Base-by-base conservation (phyloP, 2,888 invertebrate genomes). In the Timandra comae region DNA sequence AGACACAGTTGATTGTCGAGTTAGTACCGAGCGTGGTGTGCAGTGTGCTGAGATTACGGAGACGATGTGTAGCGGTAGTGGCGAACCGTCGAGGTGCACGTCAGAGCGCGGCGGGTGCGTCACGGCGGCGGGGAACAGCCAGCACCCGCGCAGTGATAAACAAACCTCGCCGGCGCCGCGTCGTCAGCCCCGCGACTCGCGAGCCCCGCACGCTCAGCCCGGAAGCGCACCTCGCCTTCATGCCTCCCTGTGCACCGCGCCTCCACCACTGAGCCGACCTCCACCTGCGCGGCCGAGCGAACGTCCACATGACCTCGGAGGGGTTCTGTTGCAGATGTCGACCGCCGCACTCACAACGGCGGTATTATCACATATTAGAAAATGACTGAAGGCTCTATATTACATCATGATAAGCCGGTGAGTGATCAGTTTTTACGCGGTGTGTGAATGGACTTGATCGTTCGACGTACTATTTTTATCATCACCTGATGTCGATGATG, bases 331-430 rank as follows among this genome's bases (percentile, higher is more conserved):
- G 65, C 81, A 81, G 79, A 82, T 82, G 82, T 73, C 80, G 80
- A 64, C 81, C 79, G 64, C 79, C 80, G 76, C 78, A 82, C 68
- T 71, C 65, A 65, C 70, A 67, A 62, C 75, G 84, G 78, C 82
- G 82, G 65, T 81, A 80, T 69, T 82, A 81, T 79, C 81, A 84
- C 60, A 84, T 80, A 67, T 70, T 85, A 66, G 84, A 84, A 82
- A 84, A 85, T 85, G 84, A 84, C 84, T 84, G 84, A 84, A 70
- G 78, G 78, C 62, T 62, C 65, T 49, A 55, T 59, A 31, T 54
- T 60, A 52, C 70, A 69, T 58, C 70, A 82, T 84, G 82, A 75
- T 56, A 79, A 78, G 68, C 71, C 81, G 79, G 84, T 85, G 65
- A 84, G 84, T 80, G 55, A 19, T 22, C 9, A 22, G n/a, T 22